phyloP scores from a whole-genome alignment of 1,140 invertebrate species.

The Radopholus similis region DNA sequence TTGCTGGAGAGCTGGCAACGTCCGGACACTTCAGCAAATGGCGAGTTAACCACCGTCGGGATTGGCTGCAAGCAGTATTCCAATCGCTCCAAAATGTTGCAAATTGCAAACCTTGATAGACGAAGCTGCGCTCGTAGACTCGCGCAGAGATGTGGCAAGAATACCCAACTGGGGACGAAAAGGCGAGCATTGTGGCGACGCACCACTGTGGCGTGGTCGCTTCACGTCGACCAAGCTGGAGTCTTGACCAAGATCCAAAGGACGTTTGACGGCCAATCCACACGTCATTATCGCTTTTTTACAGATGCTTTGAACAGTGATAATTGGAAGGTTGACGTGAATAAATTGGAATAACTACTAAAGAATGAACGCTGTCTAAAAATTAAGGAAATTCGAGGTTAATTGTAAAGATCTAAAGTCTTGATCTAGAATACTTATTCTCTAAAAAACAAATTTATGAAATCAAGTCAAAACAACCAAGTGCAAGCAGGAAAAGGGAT shows the following conservation, averaged over 20 bases:
- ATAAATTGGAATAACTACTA: neutral
- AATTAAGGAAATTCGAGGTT: neutral
- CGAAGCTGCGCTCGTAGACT: slow-evolving; percentile 10
- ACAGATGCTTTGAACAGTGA: neutral
- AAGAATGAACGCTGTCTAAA: neutral
- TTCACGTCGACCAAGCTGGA: slow-evolving; percentile 48
- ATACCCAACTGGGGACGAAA: slow-evolving; percentile 55
- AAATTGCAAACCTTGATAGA: slow-evolving; percentile 7
- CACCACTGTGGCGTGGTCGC: slow-evolving; percentile 30
- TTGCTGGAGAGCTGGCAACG: slow-evolving; percentile 35
- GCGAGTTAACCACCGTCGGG: slow-evolving; percentile 20
- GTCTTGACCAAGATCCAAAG: slow-evolving; percentile 46
- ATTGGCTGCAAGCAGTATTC: neutral
- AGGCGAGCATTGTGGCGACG: slow-evolving; percentile 50
- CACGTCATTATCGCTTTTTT: slow-evolving; percentile 44
- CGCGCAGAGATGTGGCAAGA: slow-evolving; percentile 45
- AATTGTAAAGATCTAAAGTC: no score
- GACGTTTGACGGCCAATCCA: slow-evolving; percentile 52
- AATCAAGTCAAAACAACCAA: no score
- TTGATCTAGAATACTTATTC: no score
- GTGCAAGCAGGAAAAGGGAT: no score
- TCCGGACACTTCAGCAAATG: slow-evolving; percentile 32
- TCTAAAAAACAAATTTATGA: no score
- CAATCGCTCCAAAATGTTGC: neutral
- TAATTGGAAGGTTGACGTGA: neutral